A percentile compares a stretch with the other conserved stretches of the same genome.
These are phyloP conservation scores for Leptodactylus fuscus DNA, from an alignment of 2,113 vertebrate species.

Conservation along the genomic window DNA sequence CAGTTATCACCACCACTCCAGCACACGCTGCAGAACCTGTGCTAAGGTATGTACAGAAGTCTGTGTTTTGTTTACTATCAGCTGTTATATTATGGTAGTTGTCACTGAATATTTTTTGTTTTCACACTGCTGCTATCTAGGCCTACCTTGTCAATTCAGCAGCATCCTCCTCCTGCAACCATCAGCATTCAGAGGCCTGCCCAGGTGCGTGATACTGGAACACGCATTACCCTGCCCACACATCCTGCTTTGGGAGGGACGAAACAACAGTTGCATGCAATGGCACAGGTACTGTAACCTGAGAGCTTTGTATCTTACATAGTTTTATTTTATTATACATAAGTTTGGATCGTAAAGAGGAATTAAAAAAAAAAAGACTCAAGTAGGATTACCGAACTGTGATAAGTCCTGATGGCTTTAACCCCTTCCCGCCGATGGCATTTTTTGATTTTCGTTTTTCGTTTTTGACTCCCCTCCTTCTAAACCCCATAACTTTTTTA, in stretches of 20 bases:
- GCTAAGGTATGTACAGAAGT: slow-evolving; percentile 79
- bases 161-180: slow-evolving; percentile 82
- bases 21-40: slow-evolving; percentile 88
- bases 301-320: neutral
- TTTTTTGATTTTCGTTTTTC: too few relatives aligned
- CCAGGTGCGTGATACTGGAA: slow-evolving; percentile 80
- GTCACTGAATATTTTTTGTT: neutral
- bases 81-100: neutral
- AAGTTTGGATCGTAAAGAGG: too few relatives aligned
- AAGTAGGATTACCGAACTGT: too few relatives aligned
- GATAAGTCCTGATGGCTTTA: too few relatives aligned
- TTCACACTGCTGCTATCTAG: slow-evolving; percentile 67
- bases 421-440: too few relatives aligned
- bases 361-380: too few relatives aligned
- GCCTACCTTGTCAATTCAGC: slow-evolving; percentile 88
- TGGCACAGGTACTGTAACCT: slow-evolving; percentile 83
- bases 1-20: slow-evolving; percentile 88
- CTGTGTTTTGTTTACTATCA: neutral
- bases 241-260: slow-evolving; percentile 88
- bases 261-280: slow-evolving; percentile 90
- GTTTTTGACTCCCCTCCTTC: too few relatives aligned
- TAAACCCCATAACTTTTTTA: too few relatives aligned
- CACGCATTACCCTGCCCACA: slow-evolving; percentile 90
- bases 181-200: slow-evolving; percentile 93
- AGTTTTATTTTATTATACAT: too few relatives aligned